Evolutionary conservation across 1,140 invertebrate genomes (phyloP).

Genomic region (Pomacea maculata): DNA sequence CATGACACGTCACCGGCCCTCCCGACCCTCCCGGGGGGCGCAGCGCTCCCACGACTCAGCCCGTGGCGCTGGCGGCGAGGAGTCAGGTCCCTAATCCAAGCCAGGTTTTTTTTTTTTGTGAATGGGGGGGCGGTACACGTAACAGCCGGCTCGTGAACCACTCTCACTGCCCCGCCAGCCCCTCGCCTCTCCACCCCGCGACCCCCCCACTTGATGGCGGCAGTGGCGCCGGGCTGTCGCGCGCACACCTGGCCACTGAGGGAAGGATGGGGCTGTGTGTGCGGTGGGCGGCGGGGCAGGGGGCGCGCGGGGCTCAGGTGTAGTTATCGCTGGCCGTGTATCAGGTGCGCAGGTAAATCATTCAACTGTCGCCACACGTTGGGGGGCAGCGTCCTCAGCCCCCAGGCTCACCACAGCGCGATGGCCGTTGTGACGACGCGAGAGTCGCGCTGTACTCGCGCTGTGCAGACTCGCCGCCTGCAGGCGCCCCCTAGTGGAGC

Average conservation of each 20-base stretch:
- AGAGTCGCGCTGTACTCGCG: conserved; percentile 1
- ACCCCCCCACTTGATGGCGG: conserved; percentile 18
- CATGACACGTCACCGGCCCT: too few species aligned
- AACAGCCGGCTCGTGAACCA: neutral
- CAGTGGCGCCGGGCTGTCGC: conserved; percentile 14
- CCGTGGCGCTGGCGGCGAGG: too few species aligned
- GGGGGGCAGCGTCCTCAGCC: neutral
- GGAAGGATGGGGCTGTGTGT: neutral
- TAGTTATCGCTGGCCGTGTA: conserved; percentile 22
- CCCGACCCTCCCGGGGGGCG: too few species aligned
- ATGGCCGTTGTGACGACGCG: neutral
- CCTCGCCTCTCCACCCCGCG: neutral
- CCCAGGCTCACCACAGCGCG: neutral
- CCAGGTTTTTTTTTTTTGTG: too few species aligned
- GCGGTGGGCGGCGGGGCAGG: neutral
- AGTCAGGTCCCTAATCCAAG: too few species aligned
- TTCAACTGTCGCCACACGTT: conserved; percentile 13
- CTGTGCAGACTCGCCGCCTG: neutral
- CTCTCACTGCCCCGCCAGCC: neutral
- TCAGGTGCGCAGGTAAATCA: conserved; percentile 24
- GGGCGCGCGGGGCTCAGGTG: conserved; percentile 17
- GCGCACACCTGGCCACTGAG: conserved; percentile 18
- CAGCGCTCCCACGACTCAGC: too few species aligned
- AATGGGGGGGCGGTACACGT: neutral
- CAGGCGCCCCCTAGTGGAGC: neutral